Evolutionary conservation across 2,113 vertebrate genomes (phyloP).

Genomic region (Rhodinocichla rosea): DNA sequence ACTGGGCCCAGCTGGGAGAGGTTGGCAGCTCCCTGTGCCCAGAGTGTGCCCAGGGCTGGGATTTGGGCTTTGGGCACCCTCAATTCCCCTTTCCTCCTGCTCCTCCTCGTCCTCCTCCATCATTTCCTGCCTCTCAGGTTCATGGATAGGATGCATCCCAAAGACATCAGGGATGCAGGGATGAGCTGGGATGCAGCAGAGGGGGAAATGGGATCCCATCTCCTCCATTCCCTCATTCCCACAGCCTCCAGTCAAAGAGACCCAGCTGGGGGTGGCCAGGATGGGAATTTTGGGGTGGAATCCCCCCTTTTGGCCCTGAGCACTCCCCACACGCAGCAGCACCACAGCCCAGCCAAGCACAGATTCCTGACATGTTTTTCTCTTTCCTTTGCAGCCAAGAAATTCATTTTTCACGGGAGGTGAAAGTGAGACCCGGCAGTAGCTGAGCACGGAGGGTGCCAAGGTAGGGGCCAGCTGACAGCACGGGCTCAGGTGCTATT

Average conservation of each 20-base stretch:
- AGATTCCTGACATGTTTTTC: constrained; percentile 48
- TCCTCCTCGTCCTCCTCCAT: neutral
- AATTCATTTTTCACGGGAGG: constrained; percentile 68
- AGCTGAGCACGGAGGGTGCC: constrained; percentile 65
- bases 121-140: neutral
- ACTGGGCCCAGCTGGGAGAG: neutral
- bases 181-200: neutral
- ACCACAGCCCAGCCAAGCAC: neutral
- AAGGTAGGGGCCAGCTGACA: constrained; percentile 73
- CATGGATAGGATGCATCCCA: rapidly evolving
- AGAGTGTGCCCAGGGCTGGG: neutral
- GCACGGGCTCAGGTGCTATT: constrained; percentile 63
- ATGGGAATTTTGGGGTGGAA: neutral
- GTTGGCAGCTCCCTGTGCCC: neutral
- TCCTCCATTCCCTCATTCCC: neutral
- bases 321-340: rapidly evolving
- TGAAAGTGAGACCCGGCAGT: constrained; percentile 61
- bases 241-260: neutral
- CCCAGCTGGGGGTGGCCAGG: neutral
- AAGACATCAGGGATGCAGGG: neutral
- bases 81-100: neutral
- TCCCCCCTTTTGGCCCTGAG: neutral
- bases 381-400: constrained; percentile 69
- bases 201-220: neutral
- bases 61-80: neutral